Evolutionary conservation across 1,140 invertebrate genomes (phyloP), one percentile per base, ranked within the genome.

Genomic region (Caerostris darwini): DNA sequence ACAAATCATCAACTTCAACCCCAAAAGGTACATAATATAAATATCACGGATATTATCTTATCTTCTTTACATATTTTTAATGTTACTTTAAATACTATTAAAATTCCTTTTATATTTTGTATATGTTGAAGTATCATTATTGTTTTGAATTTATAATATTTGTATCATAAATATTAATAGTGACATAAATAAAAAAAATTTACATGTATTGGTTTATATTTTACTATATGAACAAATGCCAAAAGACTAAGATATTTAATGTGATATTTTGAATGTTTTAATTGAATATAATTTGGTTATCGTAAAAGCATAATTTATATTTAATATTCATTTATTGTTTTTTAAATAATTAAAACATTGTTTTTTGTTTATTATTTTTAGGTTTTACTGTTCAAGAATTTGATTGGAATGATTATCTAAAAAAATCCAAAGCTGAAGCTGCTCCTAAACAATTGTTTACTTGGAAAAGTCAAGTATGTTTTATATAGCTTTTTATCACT

Each of bases 361-460:
- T 64, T 10, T 64, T 64, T 64, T 3, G 8, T 17, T 64, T 64
- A 64, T 17, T 34, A 6, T 59, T 94, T 94, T 61, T 89, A 96
- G 96, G 96, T 81, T 95, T 95, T 91, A 95, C 95, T 7, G 14
- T 93, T 53, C 95, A 96, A 50, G 94, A 95, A 95, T 99, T 99
- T 95, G 97, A 97, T 95, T 99, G 98, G 99, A 96, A 97, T n/a
- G 96, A 96, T 5, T 99, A 99, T 96, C 96, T 99, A 94, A 98
- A 97, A 95, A 97, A 97, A 93, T 97, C 97, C 58, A 97, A 97
- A 95, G 97, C 97, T 10, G 96, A 97, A 77, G 97, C 98, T 7
- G 98, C 98, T 7, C 98, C 98, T 0, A 97, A 97, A 94, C 96
- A 97, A 95, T 96, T 98, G 57, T 99, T 99, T 96, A 96, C 97